These are phyloP conservation scores for Anthopleura xanthogrammica DNA, from an alignment of 92 coral and sea anemone species.

Conservation along the genomic window DNA sequence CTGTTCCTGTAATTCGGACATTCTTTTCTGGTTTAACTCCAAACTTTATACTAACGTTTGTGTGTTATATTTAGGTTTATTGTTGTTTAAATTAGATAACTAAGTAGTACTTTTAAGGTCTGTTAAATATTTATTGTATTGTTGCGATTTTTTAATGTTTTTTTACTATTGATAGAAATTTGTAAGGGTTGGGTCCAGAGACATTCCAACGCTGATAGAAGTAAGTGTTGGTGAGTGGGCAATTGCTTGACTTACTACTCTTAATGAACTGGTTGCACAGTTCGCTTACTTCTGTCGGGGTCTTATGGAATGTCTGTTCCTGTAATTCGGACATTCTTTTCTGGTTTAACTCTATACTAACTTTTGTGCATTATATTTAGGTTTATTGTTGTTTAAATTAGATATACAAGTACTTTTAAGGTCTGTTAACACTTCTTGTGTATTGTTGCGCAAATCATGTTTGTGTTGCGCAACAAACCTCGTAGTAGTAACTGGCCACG, in stretches of 20 bases:
- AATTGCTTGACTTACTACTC: neutral
- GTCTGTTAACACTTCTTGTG: neutral
- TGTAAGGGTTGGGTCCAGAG: neutral
- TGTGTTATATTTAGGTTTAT: too few species aligned
- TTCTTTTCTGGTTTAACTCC: too few species aligned
- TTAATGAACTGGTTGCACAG: neutral
- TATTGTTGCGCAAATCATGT: neutral
- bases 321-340: too few species aligned
- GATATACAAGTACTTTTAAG: neutral
- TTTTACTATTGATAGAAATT: too few species aligned
- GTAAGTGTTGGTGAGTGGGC: neutral
- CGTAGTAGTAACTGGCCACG: neutral
- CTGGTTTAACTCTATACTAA: neutral
- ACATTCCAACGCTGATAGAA: neutral
- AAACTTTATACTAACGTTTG: too few species aligned
- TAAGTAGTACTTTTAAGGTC: too few species aligned
- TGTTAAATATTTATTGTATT: too few species aligned
- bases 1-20: too few species aligned
- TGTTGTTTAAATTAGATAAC: too few species aligned
- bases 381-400: neutral
- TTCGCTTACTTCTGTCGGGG: constrained; percentile 1
- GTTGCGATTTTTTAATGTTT: too few species aligned
- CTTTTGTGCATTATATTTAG: neutral
- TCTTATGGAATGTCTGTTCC: neutral
- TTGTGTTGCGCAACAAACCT: neutral